Percentiles rank a stretch among this genome's conserved stretches.
Evolutionary conservation across 2,888 invertebrate genomes (phyloP).

Genomic region (Tenthredo amoena): DNA sequence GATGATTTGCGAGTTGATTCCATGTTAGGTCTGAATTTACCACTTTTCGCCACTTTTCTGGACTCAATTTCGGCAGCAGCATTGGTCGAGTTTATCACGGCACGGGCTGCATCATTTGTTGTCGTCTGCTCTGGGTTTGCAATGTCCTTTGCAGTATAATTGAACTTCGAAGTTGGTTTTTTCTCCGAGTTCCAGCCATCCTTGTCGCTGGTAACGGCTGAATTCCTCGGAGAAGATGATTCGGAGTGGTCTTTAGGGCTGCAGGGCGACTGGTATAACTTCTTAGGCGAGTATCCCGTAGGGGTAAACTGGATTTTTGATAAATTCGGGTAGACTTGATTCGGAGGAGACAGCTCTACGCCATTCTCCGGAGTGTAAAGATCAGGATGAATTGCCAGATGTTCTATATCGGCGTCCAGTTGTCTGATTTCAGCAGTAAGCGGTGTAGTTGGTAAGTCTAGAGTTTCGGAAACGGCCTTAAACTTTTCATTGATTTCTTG

Average conservation of each 20-base stretch:
- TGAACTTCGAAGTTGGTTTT: background rate
- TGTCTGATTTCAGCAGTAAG: slow-evolving; percentile 14
- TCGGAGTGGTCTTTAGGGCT: background rate
- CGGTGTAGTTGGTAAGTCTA: background rate
- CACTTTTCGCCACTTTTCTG: background rate
- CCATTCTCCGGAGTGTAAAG: slow-evolving; percentile 11
- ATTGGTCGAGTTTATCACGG: background rate
- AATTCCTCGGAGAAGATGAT: background rate
- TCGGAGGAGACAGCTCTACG: background rate
- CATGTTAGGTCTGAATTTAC: slow-evolving; percentile 60
- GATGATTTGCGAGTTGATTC: slow-evolving; percentile 65
- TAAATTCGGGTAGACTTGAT: slow-evolving; percentile 27
- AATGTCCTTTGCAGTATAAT: background rate
- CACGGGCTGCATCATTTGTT: background rate
- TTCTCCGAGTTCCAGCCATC: background rate
- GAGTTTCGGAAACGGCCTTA: background rate
- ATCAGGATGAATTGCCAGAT: background rate
- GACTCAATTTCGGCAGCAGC: background rate
- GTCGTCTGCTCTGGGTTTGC: background rate
- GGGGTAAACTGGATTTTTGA: slow-evolving; percentile 22
- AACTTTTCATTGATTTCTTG: background rate
- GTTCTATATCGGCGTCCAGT: slow-evolving; percentile 22
- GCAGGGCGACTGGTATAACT: slow-evolving; percentile 15
- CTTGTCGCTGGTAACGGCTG: background rate
- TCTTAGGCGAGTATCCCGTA: slow-evolving; percentile 37